Conservation (phyloP, 2,113 vertebrate species). For the Atlantisia rogersi region DNA sequence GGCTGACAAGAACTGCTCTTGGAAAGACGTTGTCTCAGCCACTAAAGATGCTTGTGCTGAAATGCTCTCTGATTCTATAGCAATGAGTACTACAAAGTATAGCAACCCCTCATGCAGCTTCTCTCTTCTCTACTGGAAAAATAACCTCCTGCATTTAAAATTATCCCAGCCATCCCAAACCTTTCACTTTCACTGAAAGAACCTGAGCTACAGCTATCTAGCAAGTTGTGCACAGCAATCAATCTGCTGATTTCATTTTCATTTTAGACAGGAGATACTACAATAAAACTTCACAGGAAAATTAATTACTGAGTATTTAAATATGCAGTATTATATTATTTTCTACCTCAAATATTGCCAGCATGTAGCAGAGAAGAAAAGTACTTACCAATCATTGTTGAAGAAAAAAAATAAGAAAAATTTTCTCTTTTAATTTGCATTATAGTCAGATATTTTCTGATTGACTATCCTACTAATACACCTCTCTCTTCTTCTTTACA, state of each 20-base stretch:
- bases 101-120: background rate
- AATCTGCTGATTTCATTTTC: background rate
- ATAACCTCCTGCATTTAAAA: background rate
- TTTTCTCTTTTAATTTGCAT: background rate
- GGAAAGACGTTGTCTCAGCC: background rate
- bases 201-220: background rate
- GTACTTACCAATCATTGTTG: background rate
- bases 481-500: background rate
- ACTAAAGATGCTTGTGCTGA: background rate
- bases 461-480: background rate
- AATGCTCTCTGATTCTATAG: background rate
- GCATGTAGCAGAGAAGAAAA: background rate
- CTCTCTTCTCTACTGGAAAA: background rate
- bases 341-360: background rate
- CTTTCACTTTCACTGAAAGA: background rate
- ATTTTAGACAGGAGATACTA: background rate
- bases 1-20: background rate
- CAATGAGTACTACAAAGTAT: background rate
- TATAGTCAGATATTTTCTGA: background rate
- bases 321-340: background rate
- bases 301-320: background rate
- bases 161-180: background rate
- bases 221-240: background rate
- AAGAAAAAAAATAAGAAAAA: background rate
- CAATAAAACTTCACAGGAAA: background rate